Conservation (phyloP, 2,888 invertebrate genomes). For the Neoascia interrupta region DNA sequence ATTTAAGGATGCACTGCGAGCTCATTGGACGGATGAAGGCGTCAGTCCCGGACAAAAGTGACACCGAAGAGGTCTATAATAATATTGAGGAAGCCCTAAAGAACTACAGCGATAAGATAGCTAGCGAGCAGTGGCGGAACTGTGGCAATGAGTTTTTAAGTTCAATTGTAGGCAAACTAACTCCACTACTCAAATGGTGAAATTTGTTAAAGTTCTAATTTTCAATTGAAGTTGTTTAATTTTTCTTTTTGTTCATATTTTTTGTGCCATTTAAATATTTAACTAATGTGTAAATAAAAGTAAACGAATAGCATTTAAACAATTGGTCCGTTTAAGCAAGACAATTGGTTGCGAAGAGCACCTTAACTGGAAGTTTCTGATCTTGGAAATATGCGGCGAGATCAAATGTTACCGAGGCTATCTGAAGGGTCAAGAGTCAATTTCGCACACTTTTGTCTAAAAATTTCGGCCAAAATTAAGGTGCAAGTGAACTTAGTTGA, state of each 20-base stretch:
- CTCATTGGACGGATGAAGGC: constrained; percentile 10
- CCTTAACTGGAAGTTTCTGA: too few species aligned
- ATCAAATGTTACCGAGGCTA: too few species aligned
- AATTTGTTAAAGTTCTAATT: not conserved
- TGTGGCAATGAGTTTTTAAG: not conserved
- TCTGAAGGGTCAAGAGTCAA: too few species aligned
- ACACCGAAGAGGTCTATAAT: not conserved
- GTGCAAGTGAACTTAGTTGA: too few species aligned
- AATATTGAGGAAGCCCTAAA: not conserved
- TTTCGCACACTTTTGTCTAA: too few species aligned
- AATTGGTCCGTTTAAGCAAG: too few species aligned
- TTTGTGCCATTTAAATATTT: not conserved
- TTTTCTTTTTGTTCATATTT: too few species aligned
- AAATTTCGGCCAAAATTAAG: too few species aligned
- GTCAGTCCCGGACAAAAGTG: not conserved
- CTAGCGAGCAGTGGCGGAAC: constrained; percentile 8
- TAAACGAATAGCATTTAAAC: too few species aligned
- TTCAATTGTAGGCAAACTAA: constrained; percentile 12
- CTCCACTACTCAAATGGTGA: not conserved
- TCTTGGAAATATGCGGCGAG: too few species aligned
- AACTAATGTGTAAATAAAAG: too few species aligned
- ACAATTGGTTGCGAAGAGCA: too few species aligned
- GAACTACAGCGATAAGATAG: not conserved
- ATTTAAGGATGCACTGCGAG: constrained; percentile 2
- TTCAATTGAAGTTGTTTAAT: not conserved